Conservation (phyloP, 2,888 invertebrate genomes). For the Margaritifera margaritifera region DNA sequence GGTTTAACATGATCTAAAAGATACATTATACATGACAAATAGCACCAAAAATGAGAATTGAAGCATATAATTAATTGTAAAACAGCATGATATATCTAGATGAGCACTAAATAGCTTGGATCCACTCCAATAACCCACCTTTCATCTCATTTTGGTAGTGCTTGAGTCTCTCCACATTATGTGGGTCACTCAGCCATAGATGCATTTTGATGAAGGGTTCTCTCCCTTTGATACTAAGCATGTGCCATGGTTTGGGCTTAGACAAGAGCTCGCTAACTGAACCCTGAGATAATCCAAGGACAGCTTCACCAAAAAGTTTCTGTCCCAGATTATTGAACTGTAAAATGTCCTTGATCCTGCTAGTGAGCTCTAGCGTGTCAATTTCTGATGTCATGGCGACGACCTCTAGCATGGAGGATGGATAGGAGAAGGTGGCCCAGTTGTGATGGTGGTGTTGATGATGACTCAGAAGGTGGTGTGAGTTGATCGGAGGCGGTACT, state of each 20-base stretch:
- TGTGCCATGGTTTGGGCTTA: slow-evolving; percentile 99
- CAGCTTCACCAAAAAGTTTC: slow-evolving; percentile 97
- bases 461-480: slow-evolving; percentile 71
- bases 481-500: slow-evolving; percentile 48
- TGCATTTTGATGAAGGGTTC: slow-evolving; percentile 81
- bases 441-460: slow-evolving; percentile 73
- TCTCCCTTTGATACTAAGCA: slow-evolving; percentile 97
- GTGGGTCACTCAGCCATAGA: slow-evolving; percentile 95
- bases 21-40: no score
- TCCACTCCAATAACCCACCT: slow-evolving; percentile 56
- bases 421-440: slow-evolving; percentile 79
- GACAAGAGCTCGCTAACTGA: slow-evolving; percentile 96
- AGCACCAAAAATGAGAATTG: no score
- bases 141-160: slow-evolving; percentile 71
- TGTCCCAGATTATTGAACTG: slow-evolving; percentile 98
- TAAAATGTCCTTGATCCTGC: slow-evolving; percentile 96
- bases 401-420: slow-evolving; percentile 98
- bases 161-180: slow-evolving; percentile 94
- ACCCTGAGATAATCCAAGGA: slow-evolving; percentile 93
- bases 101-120: no score
- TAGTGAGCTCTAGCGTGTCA: slow-evolving; percentile 96
- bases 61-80: no score
- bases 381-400: slow-evolving; percentile 96
- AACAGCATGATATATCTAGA: no score
- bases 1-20: no score